Conservation (phyloP, 2,113 vertebrate genomes). For the Halichoerus grypus region DNA sequence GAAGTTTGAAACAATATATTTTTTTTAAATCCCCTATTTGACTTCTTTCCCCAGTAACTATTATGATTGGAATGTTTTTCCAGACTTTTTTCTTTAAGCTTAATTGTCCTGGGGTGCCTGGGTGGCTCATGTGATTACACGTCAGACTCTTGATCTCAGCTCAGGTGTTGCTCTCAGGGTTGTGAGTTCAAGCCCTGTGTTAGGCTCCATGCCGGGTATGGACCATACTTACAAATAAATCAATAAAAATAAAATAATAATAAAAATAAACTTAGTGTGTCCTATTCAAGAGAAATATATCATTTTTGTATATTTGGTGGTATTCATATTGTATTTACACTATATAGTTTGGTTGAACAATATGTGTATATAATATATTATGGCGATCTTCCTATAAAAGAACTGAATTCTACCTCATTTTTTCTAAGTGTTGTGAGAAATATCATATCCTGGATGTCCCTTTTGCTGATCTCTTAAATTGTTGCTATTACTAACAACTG, state of each 20-base stretch:
- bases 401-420: background rate
- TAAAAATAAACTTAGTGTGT: no score
- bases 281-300: background rate
- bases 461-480: background rate
- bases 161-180: no score
- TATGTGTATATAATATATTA: background rate
- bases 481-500: background rate
- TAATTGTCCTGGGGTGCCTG: no score
- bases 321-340: background rate
- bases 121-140: no score
- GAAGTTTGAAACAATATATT: background rate
- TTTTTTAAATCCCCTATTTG: background rate
- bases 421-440: background rate
- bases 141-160: no score
- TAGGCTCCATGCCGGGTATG: no score
- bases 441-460: no score
- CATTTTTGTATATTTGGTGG: no score
- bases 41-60: background rate
- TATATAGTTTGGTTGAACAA: background rate
- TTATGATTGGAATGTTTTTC: background rate
- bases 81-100: background rate
- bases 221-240: no score
- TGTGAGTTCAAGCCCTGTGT: no score
- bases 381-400: background rate
- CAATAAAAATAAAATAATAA: no score